A percentile compares a stretch with the other conserved stretches of the same genome.
Evolutionary conservation across 2,797 vertebrate species (phyloP).

Genomic region (Amazonetta brasiliensis): DNA sequence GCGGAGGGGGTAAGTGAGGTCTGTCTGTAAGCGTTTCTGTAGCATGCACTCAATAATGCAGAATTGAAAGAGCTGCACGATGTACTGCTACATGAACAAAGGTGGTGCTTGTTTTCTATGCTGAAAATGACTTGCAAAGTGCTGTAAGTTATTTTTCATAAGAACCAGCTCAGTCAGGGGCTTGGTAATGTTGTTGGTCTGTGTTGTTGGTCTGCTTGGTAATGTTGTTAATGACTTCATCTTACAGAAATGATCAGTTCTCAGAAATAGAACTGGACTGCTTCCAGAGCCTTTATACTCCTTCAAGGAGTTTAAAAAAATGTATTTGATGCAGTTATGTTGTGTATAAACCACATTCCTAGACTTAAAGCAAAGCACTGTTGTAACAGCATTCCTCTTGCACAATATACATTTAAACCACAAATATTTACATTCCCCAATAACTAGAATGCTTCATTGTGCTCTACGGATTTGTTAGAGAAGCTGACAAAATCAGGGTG

Average conservation of each 20-base stretch:
- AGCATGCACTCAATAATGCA: neutral
- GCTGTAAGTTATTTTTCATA: neutral
- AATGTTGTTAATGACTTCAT: neutral
- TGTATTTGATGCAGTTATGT: neutral
- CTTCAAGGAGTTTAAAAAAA: neutral
- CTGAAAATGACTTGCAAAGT: neutral
- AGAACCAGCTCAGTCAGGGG: neutral
- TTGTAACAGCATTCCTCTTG: neutral
- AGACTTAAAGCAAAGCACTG: neutral
- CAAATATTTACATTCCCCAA: neutral
- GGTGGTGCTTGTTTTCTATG: neutral
- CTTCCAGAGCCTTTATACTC: neutral
- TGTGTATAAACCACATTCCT: neutral
- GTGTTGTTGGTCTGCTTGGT: neutral
- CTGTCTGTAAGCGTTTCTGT: neutral
- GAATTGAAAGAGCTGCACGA: neutral
- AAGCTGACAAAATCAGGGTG: neutral
- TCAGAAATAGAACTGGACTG: neutral
- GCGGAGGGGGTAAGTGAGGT: neutral
- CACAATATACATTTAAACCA: neutral
- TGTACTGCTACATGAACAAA: slow-evolving; percentile 3
- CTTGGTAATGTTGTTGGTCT: neutral
- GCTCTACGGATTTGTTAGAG: neutral
- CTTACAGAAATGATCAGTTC: neutral
- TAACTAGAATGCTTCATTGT: neutral